Conservation (phyloP, 23 tunicate genomes). For the Halocynthia aurantium region DNA sequence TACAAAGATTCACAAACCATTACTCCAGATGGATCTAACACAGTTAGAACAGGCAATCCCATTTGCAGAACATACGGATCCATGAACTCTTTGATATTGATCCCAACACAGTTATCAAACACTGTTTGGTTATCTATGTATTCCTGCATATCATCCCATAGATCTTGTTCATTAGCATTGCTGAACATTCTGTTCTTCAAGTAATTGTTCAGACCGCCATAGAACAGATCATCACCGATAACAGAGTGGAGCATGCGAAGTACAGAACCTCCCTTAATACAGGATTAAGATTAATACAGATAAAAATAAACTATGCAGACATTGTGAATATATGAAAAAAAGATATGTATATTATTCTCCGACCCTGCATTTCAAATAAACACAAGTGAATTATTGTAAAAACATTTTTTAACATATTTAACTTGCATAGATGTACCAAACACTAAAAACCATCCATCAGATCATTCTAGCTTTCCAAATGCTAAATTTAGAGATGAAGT, state of each 20-base stretch:
- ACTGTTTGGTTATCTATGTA: neutral
- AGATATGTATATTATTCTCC: neutral
- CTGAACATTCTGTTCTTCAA: slow-evolving; percentile 27
- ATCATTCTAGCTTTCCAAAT: no score
- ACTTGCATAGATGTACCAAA: no score
- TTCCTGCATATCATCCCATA: slow-evolving; percentile 28
- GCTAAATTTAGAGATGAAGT: no score
- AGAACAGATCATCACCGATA: slow-evolving; percentile 68
- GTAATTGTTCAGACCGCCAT: slow-evolving; percentile 55
- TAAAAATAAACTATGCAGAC: no score
- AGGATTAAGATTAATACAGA: no score
- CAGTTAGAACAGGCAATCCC: slow-evolving; percentile 74
- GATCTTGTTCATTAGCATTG: slow-evolving; percentile 61
- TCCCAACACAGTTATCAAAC: neutral
- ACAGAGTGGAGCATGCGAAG: slow-evolving; percentile 49
- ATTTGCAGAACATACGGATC: slow-evolving; percentile 79
- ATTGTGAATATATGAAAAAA: no score
- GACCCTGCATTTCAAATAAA: neutral
- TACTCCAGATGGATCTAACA: neutral
- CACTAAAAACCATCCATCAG: no score
- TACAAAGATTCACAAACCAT: no score
- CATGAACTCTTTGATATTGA: slow-evolving; percentile 31
- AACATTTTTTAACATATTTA: no score
- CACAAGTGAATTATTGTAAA: no score
- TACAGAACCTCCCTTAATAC: slow-evolving; percentile 60